Percentiles rank a stretch among this genome's conserved stretches.
Evolutionary conservation across 92 coral and sea anemone species (phyloP).

Genomic region (Palythoa grandis): DNA sequence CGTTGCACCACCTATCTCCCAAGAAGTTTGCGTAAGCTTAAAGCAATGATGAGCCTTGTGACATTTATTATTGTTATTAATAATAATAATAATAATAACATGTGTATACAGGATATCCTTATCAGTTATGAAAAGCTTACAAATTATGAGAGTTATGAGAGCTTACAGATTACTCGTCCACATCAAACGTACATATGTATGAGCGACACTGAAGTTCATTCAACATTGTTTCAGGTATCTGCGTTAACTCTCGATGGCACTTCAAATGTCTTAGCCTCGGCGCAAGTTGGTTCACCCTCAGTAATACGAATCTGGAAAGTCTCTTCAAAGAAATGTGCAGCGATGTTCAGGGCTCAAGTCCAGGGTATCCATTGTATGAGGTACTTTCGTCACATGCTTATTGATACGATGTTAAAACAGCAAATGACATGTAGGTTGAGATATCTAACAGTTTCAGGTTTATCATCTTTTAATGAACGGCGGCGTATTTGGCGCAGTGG

Average conservation of each 20-base stretch:
- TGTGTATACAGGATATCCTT: no score
- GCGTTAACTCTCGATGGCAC: slow-evolving; percentile 93
- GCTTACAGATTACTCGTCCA: no score
- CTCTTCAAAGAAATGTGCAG: slow-evolving; percentile 79
- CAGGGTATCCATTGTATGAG: slow-evolving; percentile 84
- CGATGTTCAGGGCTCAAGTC: slow-evolving; percentile 91
- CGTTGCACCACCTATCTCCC: background rate
- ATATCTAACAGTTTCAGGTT: no score
- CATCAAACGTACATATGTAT: background rate
- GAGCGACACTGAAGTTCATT: background rate
- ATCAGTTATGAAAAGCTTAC: no score
- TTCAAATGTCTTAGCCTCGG: slow-evolving; percentile 85
- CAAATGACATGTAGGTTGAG: no score
- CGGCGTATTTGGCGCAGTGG: no score
- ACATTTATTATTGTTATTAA: no score
- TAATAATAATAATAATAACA: no score
- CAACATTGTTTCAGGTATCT: slow-evolving; percentile 67
- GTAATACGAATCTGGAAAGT: slow-evolving; percentile 94
- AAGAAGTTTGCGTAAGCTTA: background rate
- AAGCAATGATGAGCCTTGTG: no score
- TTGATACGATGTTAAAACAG: no score
- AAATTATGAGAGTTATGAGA: no score
- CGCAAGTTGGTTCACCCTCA: slow-evolving; percentile 90
- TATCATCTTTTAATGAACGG: no score
- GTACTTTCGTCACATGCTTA: slow-evolving; percentile 39